Evolutionary conservation across 2,113 vertebrate genomes (phyloP), one percentile per base, ranked within the genome.

Genomic region (Tachysurus fulvidraco): DNA sequence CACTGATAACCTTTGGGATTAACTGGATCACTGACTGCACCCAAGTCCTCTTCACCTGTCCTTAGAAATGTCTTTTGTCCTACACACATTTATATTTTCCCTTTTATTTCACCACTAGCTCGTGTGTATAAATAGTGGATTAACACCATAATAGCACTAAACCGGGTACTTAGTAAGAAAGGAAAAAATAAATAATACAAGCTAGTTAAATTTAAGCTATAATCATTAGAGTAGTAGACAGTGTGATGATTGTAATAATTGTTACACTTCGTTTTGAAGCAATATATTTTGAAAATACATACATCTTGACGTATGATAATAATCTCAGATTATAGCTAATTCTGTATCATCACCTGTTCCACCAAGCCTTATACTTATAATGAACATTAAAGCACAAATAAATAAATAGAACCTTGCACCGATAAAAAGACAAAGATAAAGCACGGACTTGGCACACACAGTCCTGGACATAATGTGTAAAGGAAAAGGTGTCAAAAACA

Each of bases 401-500:
- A 59, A 59, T 79, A 17, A 52, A 77, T 50, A 73, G 76, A 85
- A 21, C 73, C 77, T 81, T 89, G 46, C 87, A 81, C 57, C 74
- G 57, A 81, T 87, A 82, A 79, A 30, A 83, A 54, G 50, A 55
- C 74, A 71, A 81, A 78, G 79, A 89, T 85, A 90, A 92, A 91
- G 81, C 88, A 83, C 65, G 62, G 52, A 81, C 77, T 89, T 91
- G 91, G 91, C 91, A 89, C 36, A n/a, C 78, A 62, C 59, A 74
- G 89, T 81, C 59, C 87, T 88, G 89, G 89, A 89, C 90, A 90
- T 92, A 91, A 92, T 90, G 89, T 89, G 88, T 88, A 89, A 89
- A 89, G 87, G 85, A 87, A 90, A 88, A 91, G 89, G 88, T 90
- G 90, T 90, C 88, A 92, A 88, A 92, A 91, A 91, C 91, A 90